These are phyloP conservation scores for Archocentrus centrarchus DNA, from an alignment of 2,113 vertebrate species.

Conservation along the genomic window DNA sequence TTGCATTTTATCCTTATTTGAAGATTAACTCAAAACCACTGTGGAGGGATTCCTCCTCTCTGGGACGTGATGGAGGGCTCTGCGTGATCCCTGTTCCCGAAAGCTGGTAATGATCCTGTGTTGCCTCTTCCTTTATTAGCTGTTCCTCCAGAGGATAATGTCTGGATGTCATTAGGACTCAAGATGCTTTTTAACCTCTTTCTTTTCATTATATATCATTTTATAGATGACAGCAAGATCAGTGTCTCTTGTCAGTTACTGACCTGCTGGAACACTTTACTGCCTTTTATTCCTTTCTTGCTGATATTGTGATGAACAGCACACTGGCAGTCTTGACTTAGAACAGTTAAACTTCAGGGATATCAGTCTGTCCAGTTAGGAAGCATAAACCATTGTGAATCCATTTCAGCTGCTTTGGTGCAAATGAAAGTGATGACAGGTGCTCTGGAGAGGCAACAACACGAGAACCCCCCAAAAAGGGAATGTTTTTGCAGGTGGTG, in stretches of 20 bases:
- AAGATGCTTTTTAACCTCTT: neutral
- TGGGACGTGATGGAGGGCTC: neutral
- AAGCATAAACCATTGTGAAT: no score
- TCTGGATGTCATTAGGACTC: neutral
- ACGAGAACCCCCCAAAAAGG: no score
- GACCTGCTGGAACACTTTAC: neutral
- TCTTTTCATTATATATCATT: constrained; percentile 1
- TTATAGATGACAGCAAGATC: neutral
- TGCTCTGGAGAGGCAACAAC: no score
- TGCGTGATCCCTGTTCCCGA: neutral
- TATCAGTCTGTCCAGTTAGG: no score
- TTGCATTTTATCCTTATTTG: constrained; percentile 1
- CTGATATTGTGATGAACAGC: neutral
- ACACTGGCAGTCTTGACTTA: neutral
- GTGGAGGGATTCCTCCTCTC: neutral
- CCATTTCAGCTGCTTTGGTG: no score
- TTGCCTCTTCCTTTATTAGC: neutral
- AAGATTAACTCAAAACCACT: neutral
- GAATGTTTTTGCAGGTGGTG: no score
- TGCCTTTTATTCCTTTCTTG: neutral
- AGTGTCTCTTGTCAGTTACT: neutral
- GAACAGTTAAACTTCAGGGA: neutral
- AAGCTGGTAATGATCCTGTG: constrained; percentile 2
- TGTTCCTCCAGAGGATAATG: neutral
- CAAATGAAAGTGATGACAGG: no score